These are phyloP conservation scores for Margaritifera margaritifera DNA, from an alignment of 2,888 invertebrate genomes.

Conservation along the genomic window DNA sequence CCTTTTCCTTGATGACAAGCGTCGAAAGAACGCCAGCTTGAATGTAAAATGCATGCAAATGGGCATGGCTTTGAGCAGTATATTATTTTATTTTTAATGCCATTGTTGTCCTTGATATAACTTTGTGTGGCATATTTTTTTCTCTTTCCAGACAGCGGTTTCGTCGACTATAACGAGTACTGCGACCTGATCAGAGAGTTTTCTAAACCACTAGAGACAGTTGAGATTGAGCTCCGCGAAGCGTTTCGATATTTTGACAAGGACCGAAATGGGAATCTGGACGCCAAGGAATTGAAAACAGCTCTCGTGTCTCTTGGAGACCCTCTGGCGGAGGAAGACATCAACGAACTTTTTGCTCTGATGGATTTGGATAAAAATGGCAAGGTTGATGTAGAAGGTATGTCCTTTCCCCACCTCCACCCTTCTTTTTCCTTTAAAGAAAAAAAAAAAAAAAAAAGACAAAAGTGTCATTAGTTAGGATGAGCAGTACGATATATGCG, in stretches of 20 bases:
- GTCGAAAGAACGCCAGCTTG: neutral
- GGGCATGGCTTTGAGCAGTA: too few species aligned
- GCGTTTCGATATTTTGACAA: conserved; percentile 23
- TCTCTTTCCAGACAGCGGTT: conserved; percentile 19
- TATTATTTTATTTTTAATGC: too few species aligned
- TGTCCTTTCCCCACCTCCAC: neutral
- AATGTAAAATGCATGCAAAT: neutral
- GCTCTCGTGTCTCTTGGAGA: conserved; percentile 32
- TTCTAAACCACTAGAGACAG: conserved; percentile 19
- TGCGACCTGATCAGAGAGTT: conserved; percentile 22
- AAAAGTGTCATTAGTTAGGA: too few species aligned
- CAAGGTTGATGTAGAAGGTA: conserved; percentile 36
- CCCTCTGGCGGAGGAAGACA: conserved; percentile 26
- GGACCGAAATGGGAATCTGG: conserved; percentile 16
- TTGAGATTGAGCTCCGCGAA: conserved; percentile 38
- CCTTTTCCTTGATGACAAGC: neutral
- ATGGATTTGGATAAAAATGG: conserved; percentile 30
- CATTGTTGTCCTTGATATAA: too few species aligned
- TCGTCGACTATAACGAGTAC: conserved; percentile 32
- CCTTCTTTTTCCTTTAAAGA: too few species aligned
- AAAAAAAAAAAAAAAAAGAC: too few species aligned
- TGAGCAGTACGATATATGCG: too few species aligned
- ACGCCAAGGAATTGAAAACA: conserved; percentile 26
- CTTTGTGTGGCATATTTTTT: neutral
- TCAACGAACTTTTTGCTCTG: conserved; percentile 22